Conservation (phyloP, 2,888 invertebrate genomes). For the Platycnemis pennipes region DNA sequence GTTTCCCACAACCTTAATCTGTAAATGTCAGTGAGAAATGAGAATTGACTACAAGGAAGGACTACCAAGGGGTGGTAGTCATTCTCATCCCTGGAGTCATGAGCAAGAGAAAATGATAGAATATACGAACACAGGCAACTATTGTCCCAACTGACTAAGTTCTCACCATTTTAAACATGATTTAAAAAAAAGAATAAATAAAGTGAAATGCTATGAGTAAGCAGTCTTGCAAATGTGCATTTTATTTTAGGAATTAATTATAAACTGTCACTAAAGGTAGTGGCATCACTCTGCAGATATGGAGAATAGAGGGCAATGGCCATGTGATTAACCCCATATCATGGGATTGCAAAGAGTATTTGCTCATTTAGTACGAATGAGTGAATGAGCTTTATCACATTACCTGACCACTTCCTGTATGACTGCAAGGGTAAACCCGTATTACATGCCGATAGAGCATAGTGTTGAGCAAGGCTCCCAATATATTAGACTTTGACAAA, state of each 20-base stretch:
- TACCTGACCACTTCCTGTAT: slow-evolving; percentile 35
- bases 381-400: slow-evolving; percentile 41
- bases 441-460: slow-evolving; percentile 51
- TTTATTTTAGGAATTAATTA: slow-evolving; percentile 52
- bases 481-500: slow-evolving; percentile 48
- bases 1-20: slow-evolving; percentile 60
- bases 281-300: slow-evolving; percentile 56
- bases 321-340: slow-evolving; percentile 51
- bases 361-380: slow-evolving; percentile 49
- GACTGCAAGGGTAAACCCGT: slow-evolving; percentile 62
- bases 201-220: slow-evolving; percentile 67
- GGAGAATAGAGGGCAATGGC: slow-evolving; percentile 57
- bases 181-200: slow-evolving; percentile 58
- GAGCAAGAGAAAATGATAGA: neutral
- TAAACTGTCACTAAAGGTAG: slow-evolving; percentile 54
- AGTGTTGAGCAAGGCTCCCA: slow-evolving; percentile 66
- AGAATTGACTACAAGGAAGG: slow-evolving; percentile 54
- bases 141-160: slow-evolving; percentile 62
- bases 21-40: slow-evolving; percentile 52
- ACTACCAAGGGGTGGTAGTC: slow-evolving; percentile 26
- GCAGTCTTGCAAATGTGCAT: slow-evolving; percentile 66
- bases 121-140: slow-evolving; percentile 43
- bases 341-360: slow-evolving; percentile 13
- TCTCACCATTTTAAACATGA: slow-evolving; percentile 57
- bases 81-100: neutral